Base-by-base conservation (phyloP, 2,797 vertebrate genomes). In the Chelmon rostratus region DNA sequence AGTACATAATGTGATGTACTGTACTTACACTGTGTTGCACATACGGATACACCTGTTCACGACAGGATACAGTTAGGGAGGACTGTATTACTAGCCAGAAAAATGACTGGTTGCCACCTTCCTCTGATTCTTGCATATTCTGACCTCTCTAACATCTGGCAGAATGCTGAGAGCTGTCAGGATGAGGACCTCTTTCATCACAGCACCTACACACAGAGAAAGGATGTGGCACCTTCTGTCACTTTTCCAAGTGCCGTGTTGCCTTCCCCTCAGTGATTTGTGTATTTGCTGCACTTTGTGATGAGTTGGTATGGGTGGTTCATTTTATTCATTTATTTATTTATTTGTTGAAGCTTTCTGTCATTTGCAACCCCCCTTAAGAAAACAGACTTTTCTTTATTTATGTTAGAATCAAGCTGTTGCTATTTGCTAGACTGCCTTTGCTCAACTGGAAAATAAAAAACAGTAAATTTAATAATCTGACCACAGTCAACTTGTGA, bases 161-260 rank as follows among this genome's bases (percentile, higher is more conserved):
- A n/a, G 63, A 72, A 46, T 18, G 56, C 44, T 65, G 63, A 72
- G 71, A 78, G 73, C 70, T 59, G 50, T 68, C 49, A 31, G 31
- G 50, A 68, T 31, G 47, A 68, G 42, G 53, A 68, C 42, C 47
- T 74, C 67, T 83, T 81, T 72, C 50, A 76, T 79, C 47, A 73
- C 47, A 69, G 53, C 58, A 62, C 67, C 74, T 52, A 71, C 69
- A 72, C 57, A 68, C 35, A 38, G 31, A 66, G 21, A 79, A 7
- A 77, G 21, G 64, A 83, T 69, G 11, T 40, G 19, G 18, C 9
- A 66, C 47, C 47, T 77, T 77, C 56, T 73, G 6, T 42, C 42
- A 64, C 47, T 76, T 78, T 50, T 62, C 21, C 46, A 75, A 58
- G 53, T 69, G 35, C 50, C 66, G 6, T 25, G 3, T 49, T 47